Conservation (phyloP, 2,888 invertebrate species). For the Cheilosia scutellata region DNA sequence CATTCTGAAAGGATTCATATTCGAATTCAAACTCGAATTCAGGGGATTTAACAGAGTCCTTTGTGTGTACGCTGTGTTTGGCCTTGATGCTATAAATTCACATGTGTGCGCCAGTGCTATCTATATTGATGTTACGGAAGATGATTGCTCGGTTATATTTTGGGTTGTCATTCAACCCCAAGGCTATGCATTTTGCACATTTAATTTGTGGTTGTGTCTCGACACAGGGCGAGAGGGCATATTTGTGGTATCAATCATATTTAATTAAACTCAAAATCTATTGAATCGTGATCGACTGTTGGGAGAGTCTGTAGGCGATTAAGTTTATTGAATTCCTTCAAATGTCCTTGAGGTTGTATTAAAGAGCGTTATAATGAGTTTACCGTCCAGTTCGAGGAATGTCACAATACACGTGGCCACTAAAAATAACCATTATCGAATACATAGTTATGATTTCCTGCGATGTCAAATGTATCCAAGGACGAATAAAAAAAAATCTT, state of each 20-base stretch:
- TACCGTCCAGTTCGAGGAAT: constrained; percentile 13
- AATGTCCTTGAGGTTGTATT: constrained; percentile 41
- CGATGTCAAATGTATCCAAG: constrained; percentile 39
- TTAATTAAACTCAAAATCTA: constrained; percentile 63
- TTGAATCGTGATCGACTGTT: constrained; percentile 17
- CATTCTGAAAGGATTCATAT: constrained; percentile 25
- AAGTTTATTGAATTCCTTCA: constrained; percentile 30
- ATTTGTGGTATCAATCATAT: constrained; percentile 59
- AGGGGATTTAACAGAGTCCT: background rate
- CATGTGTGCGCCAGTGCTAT: background rate
- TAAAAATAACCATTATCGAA: constrained; percentile 29
- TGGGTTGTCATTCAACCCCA: constrained; percentile 30
- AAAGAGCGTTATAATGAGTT: constrained; percentile 29
- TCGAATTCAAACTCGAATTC: background rate
- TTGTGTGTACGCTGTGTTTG: background rate
- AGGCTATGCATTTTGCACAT: constrained; percentile 44
- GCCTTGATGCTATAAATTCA: constrained; percentile 17
- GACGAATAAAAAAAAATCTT: constrained; percentile 4
- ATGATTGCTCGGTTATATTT: constrained; percentile 6
- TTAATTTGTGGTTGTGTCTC: constrained; percentile 33
- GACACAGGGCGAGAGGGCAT: background rate
- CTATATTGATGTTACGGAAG: background rate
- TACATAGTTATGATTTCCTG: constrained; percentile 21
- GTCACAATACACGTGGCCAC: constrained; percentile 8
- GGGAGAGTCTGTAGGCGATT: background rate